A percentile compares a stretch with the other conserved stretches of the same genome.
Conservation (phyloP, 2,113 vertebrate species). For the Xiphophorus maculatus region DNA sequence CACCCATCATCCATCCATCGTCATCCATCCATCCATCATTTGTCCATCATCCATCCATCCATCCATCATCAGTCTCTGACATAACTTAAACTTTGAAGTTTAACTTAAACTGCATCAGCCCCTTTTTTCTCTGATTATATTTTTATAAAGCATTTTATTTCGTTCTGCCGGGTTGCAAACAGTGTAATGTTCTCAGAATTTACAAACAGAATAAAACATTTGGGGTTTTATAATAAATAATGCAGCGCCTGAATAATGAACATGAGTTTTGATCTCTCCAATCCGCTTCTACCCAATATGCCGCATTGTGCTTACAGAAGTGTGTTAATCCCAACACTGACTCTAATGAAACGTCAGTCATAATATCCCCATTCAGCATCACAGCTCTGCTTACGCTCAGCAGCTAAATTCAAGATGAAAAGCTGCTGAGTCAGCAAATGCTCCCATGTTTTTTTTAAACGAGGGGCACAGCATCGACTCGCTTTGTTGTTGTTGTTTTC, state of each 20-base stretch:
- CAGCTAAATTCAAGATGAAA: constrained; percentile 28
- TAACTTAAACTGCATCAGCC: too few species aligned
- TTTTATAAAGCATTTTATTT: background rate
- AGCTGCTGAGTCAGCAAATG: constrained; percentile 35
- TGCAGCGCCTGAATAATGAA: background rate
- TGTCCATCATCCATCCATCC: too few species aligned
- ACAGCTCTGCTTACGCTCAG: constrained; percentile 6
- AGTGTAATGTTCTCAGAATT: background rate
- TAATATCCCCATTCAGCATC: background rate
- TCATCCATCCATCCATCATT: too few species aligned
- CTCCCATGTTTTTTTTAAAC: constrained; percentile 31
- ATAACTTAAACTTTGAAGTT: too few species aligned
- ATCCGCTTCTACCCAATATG: background rate
- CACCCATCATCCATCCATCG: too few species aligned
- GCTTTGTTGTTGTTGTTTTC: constrained; percentile 1
- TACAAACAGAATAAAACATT: background rate
- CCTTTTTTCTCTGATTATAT: background rate
- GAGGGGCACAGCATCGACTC: background rate
- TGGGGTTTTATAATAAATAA: background rate
- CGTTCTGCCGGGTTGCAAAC: background rate
- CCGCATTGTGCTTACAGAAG: background rate
- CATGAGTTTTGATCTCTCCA: background rate
- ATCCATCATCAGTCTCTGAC: too few species aligned
- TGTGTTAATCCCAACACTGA: background rate
- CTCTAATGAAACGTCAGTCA: background rate